These are phyloP conservation scores for Lacerta bilineata DNA, from an alignment of 2,797 vertebrate species.

Conservation along the genomic window DNA sequence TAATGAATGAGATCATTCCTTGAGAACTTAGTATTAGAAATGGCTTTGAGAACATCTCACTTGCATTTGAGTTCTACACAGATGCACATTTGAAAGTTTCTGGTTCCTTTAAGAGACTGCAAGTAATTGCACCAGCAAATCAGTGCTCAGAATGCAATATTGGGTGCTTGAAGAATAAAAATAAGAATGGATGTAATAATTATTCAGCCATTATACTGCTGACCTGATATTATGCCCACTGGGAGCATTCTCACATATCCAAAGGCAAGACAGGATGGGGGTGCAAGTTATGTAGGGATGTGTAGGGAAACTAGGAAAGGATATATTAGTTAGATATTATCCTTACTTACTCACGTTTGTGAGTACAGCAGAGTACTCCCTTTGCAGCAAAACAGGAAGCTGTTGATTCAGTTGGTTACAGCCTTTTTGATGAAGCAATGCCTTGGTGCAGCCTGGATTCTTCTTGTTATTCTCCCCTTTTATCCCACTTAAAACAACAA, in stretches of 20 bases:
- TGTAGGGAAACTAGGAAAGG: too few relatives aligned
- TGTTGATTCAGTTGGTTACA: too few relatives aligned
- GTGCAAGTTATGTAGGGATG: background rate
- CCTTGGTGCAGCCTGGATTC: too few relatives aligned
- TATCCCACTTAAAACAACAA: too few relatives aligned
- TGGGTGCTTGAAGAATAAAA: background rate
- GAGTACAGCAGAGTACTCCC: too few relatives aligned
- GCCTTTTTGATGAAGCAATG: too few relatives aligned
- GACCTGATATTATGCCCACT: background rate
- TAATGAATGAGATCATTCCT: constrained; percentile 1
- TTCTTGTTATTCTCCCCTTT: too few relatives aligned
- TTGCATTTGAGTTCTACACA: background rate
- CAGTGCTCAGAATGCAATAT: background rate
- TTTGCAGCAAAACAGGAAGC: too few relatives aligned
- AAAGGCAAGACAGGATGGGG: too few relatives aligned
- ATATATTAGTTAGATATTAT: too few relatives aligned
- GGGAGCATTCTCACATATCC: background rate
- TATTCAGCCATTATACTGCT: background rate
- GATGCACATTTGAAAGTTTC: background rate
- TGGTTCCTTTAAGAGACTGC: too few relatives aligned
- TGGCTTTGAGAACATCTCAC: background rate
- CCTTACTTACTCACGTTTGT: too few relatives aligned
- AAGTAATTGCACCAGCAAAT: background rate
- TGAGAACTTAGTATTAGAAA: background rate
- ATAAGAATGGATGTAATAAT: background rate